Evolutionary conservation across 2,113 vertebrate genomes (phyloP).

Genomic region (Heliornis fulica): DNA sequence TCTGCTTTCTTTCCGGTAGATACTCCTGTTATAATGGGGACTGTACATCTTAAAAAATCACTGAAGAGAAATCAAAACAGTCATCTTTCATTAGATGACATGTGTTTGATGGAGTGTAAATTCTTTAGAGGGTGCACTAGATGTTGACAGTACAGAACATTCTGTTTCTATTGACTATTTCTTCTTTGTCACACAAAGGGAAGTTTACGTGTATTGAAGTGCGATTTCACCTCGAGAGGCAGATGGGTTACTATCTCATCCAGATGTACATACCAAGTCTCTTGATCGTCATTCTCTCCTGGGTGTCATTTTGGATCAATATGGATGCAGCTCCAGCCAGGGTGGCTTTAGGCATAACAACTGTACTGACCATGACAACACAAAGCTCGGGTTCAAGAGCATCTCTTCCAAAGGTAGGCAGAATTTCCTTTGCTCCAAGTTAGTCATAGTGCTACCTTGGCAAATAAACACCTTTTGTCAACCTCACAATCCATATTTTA

Average conservation of each 20-base stretch:
- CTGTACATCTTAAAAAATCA: neutral
- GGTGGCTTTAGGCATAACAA: constrained; percentile 95
- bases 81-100: neutral
- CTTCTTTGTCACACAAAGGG: constrained; percentile 72
- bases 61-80: neutral
- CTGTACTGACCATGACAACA: constrained; percentile 97
- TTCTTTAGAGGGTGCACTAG: neutral
- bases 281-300: constrained; percentile 91
- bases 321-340: constrained; percentile 95
- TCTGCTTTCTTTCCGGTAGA: neutral
- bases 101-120: neutral
- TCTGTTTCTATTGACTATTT: neutral
- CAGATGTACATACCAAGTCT: constrained; percentile 94
- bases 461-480: neutral
- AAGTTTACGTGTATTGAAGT: constrained; percentile 98
- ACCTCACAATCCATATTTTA: neutral
- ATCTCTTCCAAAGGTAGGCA: constrained; percentile 89
- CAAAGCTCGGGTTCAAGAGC: constrained; percentile 96
- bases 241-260: constrained; percentile 99
- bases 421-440: neutral
- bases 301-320: constrained; percentile 96
- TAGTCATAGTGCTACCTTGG: neutral
- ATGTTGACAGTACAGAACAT: neutral
- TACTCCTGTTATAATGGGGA: neutral
- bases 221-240: constrained; percentile 93